These are phyloP conservation scores for Tauraco erythrolophus DNA, from an alignment of 2,113 vertebrate genomes.

Conservation along the genomic window DNA sequence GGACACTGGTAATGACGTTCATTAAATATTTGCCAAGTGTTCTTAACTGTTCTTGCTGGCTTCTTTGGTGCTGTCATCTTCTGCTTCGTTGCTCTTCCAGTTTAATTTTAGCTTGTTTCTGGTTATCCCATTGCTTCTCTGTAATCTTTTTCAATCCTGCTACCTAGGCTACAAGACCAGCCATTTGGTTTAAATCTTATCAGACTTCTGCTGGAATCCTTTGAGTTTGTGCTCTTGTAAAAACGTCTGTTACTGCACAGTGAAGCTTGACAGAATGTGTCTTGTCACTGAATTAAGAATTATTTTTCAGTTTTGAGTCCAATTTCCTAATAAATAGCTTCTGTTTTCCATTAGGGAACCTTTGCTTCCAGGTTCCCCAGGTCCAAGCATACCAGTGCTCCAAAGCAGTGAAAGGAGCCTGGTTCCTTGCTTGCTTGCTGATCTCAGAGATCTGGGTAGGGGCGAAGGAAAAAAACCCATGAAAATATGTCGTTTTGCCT, in stretches of 20 bases:
- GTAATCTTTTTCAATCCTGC: not conserved
- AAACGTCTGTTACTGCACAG: not conserved
- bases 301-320: not conserved
- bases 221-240: not conserved
- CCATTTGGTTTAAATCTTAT: not conserved
- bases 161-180: accelerated
- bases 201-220: not conserved
- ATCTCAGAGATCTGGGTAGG: not conserved
- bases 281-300: not conserved
- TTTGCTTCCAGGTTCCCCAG: not conserved
- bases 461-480: accelerated
- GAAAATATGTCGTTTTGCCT: not conserved
- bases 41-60: not conserved
- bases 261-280: not conserved
- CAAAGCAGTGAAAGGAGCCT: not conserved
- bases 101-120: not conserved
- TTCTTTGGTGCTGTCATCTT: not conserved
- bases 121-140: not conserved
- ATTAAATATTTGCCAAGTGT: not conserved
- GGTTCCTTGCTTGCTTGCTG: not conserved
- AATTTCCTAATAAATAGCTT: not conserved
- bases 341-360: not conserved
- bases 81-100: not conserved
- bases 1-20: not conserved
- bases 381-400: not conserved